Evolutionary conservation across 1,140 invertebrate species (phyloP).

Genomic region (Bombus turneri): DNA sequence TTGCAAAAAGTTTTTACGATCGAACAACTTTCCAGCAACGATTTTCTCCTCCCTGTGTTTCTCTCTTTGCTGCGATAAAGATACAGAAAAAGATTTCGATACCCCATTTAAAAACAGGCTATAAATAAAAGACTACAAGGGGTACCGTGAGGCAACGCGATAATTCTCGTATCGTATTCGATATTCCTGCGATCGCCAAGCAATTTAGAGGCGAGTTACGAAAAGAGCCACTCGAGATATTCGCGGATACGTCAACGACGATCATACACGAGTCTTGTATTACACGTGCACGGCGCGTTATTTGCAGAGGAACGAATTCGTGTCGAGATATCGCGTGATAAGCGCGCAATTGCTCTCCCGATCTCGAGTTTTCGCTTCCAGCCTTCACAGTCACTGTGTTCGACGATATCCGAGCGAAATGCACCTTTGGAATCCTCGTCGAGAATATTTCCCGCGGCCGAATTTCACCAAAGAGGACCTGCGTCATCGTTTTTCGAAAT

Average conservation of each 20-base stretch:
- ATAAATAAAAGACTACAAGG: too few species aligned
- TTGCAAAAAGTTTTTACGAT: too few species aligned
- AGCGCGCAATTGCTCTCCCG: conserved; percentile 24
- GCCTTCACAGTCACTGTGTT: conserved; percentile 4
- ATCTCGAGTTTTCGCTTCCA: conserved; percentile 12
- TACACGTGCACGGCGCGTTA: not conserved
- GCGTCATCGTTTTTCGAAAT: not conserved
- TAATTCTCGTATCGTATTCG: not conserved
- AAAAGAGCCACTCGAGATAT: conserved; percentile 30
- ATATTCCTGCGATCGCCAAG: not conserved
- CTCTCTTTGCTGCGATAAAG: too few species aligned
- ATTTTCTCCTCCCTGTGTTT: too few species aligned
- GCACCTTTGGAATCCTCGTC: not conserved
- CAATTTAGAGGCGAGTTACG: not conserved
- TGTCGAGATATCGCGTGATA: conserved; percentile 33
- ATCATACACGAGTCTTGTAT: not conserved
- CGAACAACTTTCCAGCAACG: too few species aligned
- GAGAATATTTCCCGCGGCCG: not conserved
- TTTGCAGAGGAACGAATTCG: conserved; percentile 27
- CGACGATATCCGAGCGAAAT: not conserved
- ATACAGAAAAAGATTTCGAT: too few species aligned
- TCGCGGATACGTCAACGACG: not conserved
- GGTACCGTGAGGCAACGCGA: not conserved
- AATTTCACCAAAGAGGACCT: not conserved
- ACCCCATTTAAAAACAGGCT: too few species aligned